Conservation (phyloP, 1,140 invertebrate genomes). For the Rhopalosiphum padi region DNA sequence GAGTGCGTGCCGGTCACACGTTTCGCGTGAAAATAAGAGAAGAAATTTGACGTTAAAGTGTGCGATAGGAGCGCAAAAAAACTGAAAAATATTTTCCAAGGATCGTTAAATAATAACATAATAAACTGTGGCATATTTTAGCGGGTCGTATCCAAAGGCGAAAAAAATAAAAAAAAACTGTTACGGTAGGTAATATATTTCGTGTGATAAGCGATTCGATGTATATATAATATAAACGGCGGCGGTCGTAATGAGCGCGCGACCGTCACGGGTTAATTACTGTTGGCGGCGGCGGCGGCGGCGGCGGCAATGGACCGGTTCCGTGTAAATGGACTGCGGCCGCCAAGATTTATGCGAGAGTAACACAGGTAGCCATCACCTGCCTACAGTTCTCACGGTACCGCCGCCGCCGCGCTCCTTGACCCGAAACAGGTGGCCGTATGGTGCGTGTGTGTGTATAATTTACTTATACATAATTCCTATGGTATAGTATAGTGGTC, state of each 20-base stretch:
- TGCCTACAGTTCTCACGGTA: constrained; percentile 51
- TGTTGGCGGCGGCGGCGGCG: constrained; percentile 20
- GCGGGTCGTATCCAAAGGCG: not conserved
- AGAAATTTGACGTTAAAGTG: not conserved
- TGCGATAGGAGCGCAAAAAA: not conserved
- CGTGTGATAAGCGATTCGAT: constrained; percentile 28
- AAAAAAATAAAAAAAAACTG: not conserved
- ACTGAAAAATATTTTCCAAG: not conserved
- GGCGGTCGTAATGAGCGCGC: constrained; percentile 31
- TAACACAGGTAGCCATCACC: constrained; percentile 56
- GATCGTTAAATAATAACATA: not conserved
- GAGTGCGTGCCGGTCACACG: not conserved
- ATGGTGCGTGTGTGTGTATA: not conserved
- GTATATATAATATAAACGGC: constrained; percentile 17
- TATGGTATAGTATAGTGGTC: not conserved
- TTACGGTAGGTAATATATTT: not conserved
- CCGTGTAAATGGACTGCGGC: constrained; percentile 41
- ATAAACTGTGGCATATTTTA: not conserved
- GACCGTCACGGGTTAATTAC: constrained; percentile 53
- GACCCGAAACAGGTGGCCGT: constrained; percentile 54
- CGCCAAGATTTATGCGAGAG: constrained; percentile 57
- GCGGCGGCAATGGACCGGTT: constrained; percentile 19
- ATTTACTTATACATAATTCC: not conserved
- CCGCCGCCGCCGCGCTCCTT: constrained; percentile 40
- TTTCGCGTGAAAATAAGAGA: not conserved